These are phyloP conservation scores for Bicyclus anynana DNA, from an alignment of 1,140 invertebrate genomes.

Conservation along the genomic window DNA sequence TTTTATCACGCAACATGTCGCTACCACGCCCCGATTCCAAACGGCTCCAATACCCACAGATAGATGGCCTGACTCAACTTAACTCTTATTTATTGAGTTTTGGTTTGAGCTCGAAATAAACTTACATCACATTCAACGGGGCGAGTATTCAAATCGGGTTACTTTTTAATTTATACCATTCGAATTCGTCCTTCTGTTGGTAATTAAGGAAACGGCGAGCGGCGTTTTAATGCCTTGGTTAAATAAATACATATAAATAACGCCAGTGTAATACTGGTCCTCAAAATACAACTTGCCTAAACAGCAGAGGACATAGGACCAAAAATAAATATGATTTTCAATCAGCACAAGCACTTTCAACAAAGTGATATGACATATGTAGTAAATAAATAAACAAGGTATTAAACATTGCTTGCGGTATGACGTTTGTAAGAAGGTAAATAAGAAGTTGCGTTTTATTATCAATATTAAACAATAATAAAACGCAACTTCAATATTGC, in stretches of 20 bases:
- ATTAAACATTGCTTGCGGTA: too few species aligned
- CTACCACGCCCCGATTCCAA: not conserved
- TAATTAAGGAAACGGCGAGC: conserved; percentile 1
- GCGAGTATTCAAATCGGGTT: not conserved
- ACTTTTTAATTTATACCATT: not conserved
- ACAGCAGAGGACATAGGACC: too few species aligned
- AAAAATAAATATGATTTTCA: too few species aligned
- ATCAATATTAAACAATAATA: too few species aligned
- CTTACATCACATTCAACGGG: not conserved
- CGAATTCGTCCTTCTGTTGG: not conserved
- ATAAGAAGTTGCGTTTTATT: too few species aligned
- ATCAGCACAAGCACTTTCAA: too few species aligned
- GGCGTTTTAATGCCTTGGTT: not conserved
- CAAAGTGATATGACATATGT: too few species aligned
- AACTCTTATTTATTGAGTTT: not conserved
- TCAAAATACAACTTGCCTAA: too few species aligned
- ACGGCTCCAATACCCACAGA: not conserved
- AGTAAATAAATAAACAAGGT: too few species aligned
- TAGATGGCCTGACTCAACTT: conserved; percentile 6
- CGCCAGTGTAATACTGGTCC: too few species aligned
- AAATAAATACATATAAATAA: not conserved
- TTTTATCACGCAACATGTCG: not conserved
- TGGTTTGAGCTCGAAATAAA: not conserved
- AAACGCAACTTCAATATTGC: too few species aligned
- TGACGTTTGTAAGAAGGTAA: too few species aligned